These are phyloP conservation scores for Temnothorax rugatulus DNA, from an alignment of 2,888 invertebrate species.

Conservation along the genomic window DNA sequence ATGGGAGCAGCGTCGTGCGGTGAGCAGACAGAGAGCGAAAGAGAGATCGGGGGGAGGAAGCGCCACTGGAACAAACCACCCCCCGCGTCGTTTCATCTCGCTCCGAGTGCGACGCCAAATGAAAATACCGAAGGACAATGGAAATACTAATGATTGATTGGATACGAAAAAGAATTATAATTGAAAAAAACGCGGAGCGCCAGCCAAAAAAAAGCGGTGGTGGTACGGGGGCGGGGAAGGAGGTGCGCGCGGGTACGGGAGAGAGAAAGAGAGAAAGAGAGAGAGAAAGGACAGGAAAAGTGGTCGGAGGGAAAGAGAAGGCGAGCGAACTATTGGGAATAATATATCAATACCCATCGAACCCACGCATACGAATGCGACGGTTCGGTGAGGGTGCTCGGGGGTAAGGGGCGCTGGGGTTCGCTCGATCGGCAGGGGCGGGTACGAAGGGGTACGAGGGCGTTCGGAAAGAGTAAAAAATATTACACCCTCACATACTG, in stretches of 20 bases:
- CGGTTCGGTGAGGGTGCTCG: constrained; percentile 69
- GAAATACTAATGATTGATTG: constrained; percentile 87
- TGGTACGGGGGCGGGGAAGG: constrained; percentile 61
- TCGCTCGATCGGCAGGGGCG: constrained; percentile 65
- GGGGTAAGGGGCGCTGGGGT: constrained; percentile 71
- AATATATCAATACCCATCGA: constrained; percentile 86
- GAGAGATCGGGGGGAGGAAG: constrained; percentile 20
- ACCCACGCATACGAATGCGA: constrained; percentile 86
- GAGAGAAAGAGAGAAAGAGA: constrained; percentile 46
- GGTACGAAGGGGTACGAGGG: constrained; percentile 71
- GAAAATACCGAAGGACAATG: constrained; percentile 86
- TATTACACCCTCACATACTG: constrained; percentile 84
- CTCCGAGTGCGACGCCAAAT: constrained; percentile 84
- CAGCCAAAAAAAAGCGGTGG: constrained; percentile 77
- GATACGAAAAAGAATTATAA: constrained; percentile 86
- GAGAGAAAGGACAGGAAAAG: constrained; percentile 49
- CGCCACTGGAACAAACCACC: constrained; percentile 40
- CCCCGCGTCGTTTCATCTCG: constrained; percentile 72
- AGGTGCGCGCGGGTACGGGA: constrained; percentile 51
- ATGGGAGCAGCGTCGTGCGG: constrained; percentile 47
- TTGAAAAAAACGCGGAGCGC: constrained; percentile 85
- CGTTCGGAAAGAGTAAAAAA: constrained; percentile 84
- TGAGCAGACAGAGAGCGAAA: constrained; percentile 20
- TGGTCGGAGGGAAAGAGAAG: constrained; percentile 70
- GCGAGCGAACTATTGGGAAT: constrained; percentile 86